Evolutionary conservation across 1,140 invertebrate genomes (phyloP), one percentile per base, ranked within the genome.

Genomic region (Orius insidiosus): DNA sequence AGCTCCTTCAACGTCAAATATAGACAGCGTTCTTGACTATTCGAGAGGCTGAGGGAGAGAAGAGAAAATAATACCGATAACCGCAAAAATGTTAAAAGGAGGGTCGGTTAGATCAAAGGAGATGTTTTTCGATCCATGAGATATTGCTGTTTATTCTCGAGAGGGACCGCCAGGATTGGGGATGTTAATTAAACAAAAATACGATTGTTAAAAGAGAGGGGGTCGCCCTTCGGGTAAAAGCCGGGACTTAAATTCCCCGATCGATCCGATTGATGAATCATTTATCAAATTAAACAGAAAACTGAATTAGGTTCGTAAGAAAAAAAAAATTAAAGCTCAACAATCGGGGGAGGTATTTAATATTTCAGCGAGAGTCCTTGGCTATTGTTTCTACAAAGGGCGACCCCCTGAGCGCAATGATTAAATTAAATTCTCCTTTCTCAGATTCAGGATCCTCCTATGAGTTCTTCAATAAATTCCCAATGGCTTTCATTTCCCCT

Each of bases 221-320:
- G 24, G 24, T 24, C 24, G 24, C 24, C 24, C 24, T 24, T 7
- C 3, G 24, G 24, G 24, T 24, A 24, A 24, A n/a, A 5, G 36
- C 13, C 5, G 5, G 5, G 15, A 40, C 9, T 18, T 11, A 13
- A 18, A 11, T 4, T 11, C n/a, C 35, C 35, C 14, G 38, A 14
- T 18, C 18, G 38, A 40, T 40, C 38, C 15, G 5, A 18, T 40
- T 40, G 38, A 40, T 40, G 38, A 40, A 40, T 40, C 38, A 40
- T 40, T 40, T 6, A 40, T 18, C 11, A 18, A 40, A 40, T 15
- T 40, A 18, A 18, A 40, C 11, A 18, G 11, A 18, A 40, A 40
- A 40, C 38, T 15, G 18, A 40, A 40, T 40, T 18, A 18, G 11
- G 24, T 24, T 24, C 24, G 24, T 4, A 40, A 40, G 18, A 40